Base-by-base conservation (phyloP, 2,113 vertebrate genomes). In the Falco punctatus region DNA sequence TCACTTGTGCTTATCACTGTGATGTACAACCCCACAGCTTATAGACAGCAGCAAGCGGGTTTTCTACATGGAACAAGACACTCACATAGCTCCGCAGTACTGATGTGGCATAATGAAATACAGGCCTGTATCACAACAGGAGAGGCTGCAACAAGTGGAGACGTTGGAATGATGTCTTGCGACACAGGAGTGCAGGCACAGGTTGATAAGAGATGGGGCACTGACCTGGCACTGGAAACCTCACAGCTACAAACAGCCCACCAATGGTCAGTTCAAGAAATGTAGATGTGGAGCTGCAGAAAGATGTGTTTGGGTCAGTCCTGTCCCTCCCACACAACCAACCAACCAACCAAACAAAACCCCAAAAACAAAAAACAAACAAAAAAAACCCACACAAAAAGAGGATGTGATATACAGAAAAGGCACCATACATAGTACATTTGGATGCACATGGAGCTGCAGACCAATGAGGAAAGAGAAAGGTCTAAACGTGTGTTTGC, bases 91-190 rank as follows among this genome's bases (percentile, higher is more conserved):
- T 33, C 28, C 28, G 13, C 2, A 51, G 66, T 6, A 32, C n/a
- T 10, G n/a, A 17, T 0, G 35, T 2, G n/a, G 44, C 3, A 0
- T 28, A n/a, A 23, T 9, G 46, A 61, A 49, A 33, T 6, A 28
- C n/a, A 49, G 21, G 54, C 17, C 54, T 13, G n/a, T 13, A 21
- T 26, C 22, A 8, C n/a, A 22, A 21, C 35, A 13, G 67, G 35
- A 28, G 66, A n/a, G 44, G 30, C 23, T 0, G 1, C 1, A 1
- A 33, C 28, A 40, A 35, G 52, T 6, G 17, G 55, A n/a, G 55
- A 52, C 1, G 19, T 4, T 24, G 48, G 80, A 38, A 38, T 38
- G 38, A 38, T 38, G 38, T 38, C 38, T 27, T 21, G 44, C 2
- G 4, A 42, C 55, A 11, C n/a, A 48, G 44, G 35, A 42, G 35